Evolutionary conservation across 2,888 invertebrate genomes (phyloP), one percentile per base, ranked within the genome.

Genomic region (Trissoscelio sp.): DNA sequence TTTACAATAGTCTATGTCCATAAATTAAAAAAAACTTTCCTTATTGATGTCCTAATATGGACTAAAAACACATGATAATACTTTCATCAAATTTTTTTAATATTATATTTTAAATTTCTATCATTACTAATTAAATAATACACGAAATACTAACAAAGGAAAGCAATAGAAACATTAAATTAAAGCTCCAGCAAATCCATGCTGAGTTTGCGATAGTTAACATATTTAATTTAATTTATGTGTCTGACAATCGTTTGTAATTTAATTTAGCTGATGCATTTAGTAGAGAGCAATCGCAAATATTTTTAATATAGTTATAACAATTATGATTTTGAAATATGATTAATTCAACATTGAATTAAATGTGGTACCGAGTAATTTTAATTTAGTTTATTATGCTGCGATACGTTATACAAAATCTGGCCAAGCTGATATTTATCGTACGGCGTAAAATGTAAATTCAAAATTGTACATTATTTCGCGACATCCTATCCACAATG

Each of bases 331-430:
- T 44, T 62, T 62, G 22, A 62, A 62, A 62, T 62, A 31, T 62
- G 28, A 31, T 62, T 28, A 24, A 24, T 62, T 62, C 31, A 16
- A 28, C n/a, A 12, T 6, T 31, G 22, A 62, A 62, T 46, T 28
- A 62, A 44, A 11, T 62, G 44, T 46, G 18, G 28, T 46, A 12
- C 18, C 46, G 62, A 28, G n/a, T 48, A 34, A 48, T 48, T 48
- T 18, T 48, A 34, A 64, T 64, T 64, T 48, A 64, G 48, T 48
- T 64, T 48, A 34, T 48, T 64, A 48, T 48, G 34, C 48, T 14
- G 34, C 48, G 18, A 64, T 16, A 14, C n/a, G 48, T 48, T 64
- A 46, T 34, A 12, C 20, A 12, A 48, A 64, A 64, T 64, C 22
- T 16, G 18, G 9, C 46, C 5, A 18, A 18, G 9, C 24, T 9